Evolutionary conservation across 1,140 invertebrate genomes (phyloP).

Genomic region (Dryas iulia): DNA sequence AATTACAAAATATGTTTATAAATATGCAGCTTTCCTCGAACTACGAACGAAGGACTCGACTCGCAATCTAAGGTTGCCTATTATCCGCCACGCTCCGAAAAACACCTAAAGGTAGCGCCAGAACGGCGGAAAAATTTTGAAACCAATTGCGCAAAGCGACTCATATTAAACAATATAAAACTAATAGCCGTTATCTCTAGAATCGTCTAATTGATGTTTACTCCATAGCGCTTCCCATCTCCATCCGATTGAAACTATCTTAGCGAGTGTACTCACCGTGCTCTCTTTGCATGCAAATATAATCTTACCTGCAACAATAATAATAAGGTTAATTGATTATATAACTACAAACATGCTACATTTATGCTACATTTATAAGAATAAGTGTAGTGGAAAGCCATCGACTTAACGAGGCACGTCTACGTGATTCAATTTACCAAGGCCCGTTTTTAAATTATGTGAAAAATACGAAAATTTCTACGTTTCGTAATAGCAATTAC

Average conservation of each 20-base stretch:
- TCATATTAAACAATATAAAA: constrained; percentile 77
- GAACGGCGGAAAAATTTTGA: constrained; percentile 76
- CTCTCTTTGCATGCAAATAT: constrained; percentile 16
- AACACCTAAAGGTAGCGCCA: constrained; percentile 72
- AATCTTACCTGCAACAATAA: constrained; percentile 68
- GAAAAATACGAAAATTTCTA: constrained; percentile 56
- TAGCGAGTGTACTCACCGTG: constrained; percentile 36
- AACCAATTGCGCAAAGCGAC: constrained; percentile 69
- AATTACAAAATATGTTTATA: constrained; percentile 61
- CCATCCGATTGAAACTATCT: constrained; percentile 41
- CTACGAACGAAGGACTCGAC: constrained; percentile 67
- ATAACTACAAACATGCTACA: constrained; percentile 9
- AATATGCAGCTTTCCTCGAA: constrained; percentile 72
- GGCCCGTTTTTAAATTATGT: constrained; percentile 35
- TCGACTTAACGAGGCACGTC: constrained; percentile 40
- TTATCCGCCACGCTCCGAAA: constrained; percentile 79
- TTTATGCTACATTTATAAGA: constrained; percentile 11
- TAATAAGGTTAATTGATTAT: constrained; percentile 35
- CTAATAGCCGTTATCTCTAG: constrained; percentile 68
- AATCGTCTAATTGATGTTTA: constrained; percentile 75
- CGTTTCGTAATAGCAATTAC: constrained; percentile 63
- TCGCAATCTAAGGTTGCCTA: constrained; percentile 77
- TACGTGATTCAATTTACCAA: constrained; percentile 15
- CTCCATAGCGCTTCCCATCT: constrained; percentile 45
- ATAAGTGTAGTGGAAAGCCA: constrained; percentile 17